Percentiles rank a stretch among this genome's conserved stretches.
Evolutionary conservation across 2,888 invertebrate species (phyloP).

Genomic region (Nomada goodeniana): DNA sequence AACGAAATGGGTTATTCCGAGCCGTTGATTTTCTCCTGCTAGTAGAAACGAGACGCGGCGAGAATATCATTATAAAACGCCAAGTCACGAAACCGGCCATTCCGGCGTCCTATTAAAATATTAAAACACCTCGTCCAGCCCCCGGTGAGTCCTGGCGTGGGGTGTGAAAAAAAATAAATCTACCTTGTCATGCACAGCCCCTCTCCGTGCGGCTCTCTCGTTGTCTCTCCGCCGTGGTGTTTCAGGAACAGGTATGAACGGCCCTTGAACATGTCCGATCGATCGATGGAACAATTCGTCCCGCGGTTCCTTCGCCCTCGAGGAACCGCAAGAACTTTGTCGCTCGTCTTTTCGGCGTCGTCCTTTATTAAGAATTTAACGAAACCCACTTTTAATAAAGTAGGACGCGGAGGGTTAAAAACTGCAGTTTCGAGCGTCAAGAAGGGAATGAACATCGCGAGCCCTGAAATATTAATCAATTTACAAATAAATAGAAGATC

Average conservation of each 20-base stretch:
- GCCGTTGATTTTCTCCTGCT: conserved; percentile 79
- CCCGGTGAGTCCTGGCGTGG: conserved; percentile 78
- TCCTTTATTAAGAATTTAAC: not conserved
- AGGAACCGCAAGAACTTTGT: not conserved
- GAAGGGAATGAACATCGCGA: too few relatives aligned
- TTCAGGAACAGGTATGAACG: conserved; percentile 74
- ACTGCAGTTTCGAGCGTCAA: too few relatives aligned
- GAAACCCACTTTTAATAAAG: too few relatives aligned
- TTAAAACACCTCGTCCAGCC: conserved; percentile 83
- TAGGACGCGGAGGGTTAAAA: too few relatives aligned
- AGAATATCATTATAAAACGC: conserved; percentile 84
- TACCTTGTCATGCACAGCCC: conserved; percentile 84
- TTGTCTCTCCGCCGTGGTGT: conserved; percentile 71
- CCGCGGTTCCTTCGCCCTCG: not conserved
- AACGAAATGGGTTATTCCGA: conserved; percentile 78
- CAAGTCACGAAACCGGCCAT: conserved; percentile 83
- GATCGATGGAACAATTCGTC: conserved; percentile 63
- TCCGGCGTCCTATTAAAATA: conserved; percentile 84
- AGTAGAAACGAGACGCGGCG: conserved; percentile 79
- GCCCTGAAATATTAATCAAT: too few relatives aligned
- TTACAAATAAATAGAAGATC: too few relatives aligned
- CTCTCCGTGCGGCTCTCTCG: conserved; percentile 74
- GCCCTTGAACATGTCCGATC: conserved; percentile 70
- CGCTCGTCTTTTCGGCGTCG: not conserved
- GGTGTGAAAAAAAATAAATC: conserved; percentile 84